These are phyloP conservation scores for Platynereis dumerilii DNA, from an alignment of 2,888 invertebrate genomes.

Conservation along the genomic window DNA sequence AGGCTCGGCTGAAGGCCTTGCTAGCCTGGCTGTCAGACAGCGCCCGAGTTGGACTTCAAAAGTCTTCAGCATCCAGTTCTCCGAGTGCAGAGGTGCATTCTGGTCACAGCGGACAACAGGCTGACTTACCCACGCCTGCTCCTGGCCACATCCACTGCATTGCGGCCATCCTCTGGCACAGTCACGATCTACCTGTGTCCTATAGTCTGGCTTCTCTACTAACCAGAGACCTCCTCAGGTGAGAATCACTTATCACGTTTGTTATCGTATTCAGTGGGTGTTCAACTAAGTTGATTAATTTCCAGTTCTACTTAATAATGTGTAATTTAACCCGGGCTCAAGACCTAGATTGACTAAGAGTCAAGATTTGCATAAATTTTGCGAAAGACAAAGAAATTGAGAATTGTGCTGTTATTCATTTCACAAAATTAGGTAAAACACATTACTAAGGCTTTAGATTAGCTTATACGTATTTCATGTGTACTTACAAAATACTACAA, in stretches of 20 bases:
- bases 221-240: constrained; percentile 78
- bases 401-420: no score
- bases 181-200: constrained; percentile 46
- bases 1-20: constrained; percentile 63
- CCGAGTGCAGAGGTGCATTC: neutral
- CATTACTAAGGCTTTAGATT: no score
- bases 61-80: constrained; percentile 23
- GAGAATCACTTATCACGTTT: constrained; percentile 40
- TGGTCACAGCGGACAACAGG: constrained; percentile 13
- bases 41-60: constrained; percentile 60
- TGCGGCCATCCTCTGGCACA: constrained; percentile 80
- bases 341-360: no score
- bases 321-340: no score
- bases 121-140: constrained; percentile 50
- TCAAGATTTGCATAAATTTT: no score
- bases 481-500: no score
- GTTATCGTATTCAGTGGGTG: no score
- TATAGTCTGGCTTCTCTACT: constrained; percentile 73
- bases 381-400: no score
- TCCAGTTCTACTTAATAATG: no score
- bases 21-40: constrained; percentile 77
- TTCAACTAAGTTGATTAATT: no score
- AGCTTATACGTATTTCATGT: no score
- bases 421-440: no score
- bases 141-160: constrained; percentile 72